Evolutionary conservation across 2,113 vertebrate genomes (phyloP).

Genomic region (Pogona vitticeps): DNA sequence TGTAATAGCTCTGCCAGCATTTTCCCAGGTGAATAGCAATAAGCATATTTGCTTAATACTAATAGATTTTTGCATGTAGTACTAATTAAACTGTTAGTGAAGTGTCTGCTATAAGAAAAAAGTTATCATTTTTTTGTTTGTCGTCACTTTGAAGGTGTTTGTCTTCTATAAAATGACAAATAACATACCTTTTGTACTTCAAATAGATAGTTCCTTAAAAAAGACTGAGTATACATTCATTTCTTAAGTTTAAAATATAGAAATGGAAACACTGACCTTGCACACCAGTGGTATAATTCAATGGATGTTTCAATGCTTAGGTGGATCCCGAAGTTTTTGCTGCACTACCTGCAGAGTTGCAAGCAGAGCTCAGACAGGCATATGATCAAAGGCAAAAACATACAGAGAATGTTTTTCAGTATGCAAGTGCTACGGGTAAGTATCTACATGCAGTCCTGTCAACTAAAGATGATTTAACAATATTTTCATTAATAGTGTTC

Average conservation of each 20-base stretch:
- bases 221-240: neutral
- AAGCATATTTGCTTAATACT: neutral
- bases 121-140: neutral
- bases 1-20: slow-evolving; percentile 90
- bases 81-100: neutral
- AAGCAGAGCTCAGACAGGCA: slow-evolving; percentile 91
- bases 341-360: slow-evolving; percentile 91
- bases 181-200: neutral
- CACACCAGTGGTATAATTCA: slow-evolving; percentile 32
- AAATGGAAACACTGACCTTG: slow-evolving; percentile 20
- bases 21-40: slow-evolving; percentile 86
- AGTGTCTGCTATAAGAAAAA: neutral
- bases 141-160: neutral
- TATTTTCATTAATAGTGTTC: neutral
- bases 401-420: slow-evolving; percentile 71
- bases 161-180: neutral
- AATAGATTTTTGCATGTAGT: neutral
- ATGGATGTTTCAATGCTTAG: slow-evolving; percentile 68
- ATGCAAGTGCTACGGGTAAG: slow-evolving; percentile 67
- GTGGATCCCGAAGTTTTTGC: slow-evolving; percentile 97
- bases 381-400: slow-evolving; percentile 83
- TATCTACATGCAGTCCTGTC: neutral
- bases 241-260: neutral
- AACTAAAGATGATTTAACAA: neutral
- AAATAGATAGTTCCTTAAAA: slow-evolving; percentile 10